These are phyloP conservation scores for Canis aureus DNA, from an alignment of 2,113 vertebrate genomes.

Conservation along the genomic window DNA sequence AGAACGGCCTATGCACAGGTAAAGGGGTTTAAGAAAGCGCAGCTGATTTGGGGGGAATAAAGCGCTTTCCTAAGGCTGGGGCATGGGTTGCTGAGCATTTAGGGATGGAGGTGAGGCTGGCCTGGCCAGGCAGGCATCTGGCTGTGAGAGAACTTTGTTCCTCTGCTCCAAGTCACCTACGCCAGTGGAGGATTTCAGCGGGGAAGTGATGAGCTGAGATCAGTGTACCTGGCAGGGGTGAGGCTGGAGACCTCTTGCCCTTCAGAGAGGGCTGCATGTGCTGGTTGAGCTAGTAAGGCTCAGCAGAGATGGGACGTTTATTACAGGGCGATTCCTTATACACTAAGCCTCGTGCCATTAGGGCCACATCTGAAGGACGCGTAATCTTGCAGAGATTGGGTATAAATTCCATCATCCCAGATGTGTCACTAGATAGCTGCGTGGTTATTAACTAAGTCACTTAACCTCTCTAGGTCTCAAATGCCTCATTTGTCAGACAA, in stretches of 20 bases:
- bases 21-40: background rate
- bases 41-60: background rate
- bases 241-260: background rate
- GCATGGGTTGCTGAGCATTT: background rate
- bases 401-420: background rate
- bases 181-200: background rate
- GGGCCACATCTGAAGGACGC: background rate
- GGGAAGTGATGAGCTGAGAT: background rate
- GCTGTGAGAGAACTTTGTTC: background rate
- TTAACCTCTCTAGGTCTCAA: background rate
- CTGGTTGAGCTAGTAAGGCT: background rate
- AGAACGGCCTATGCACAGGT: background rate
- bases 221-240: no score
- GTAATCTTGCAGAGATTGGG: background rate
- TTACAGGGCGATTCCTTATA: background rate
- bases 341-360: background rate
- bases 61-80: background rate
- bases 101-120: background rate
- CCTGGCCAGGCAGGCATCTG: background rate
- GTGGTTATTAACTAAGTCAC: background rate
- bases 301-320: background rate
- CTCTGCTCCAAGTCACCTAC: background rate
- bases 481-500: background rate
- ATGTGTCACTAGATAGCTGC: background rate
- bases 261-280: background rate